Evolutionary conservation across 2,888 invertebrate genomes (phyloP).

Genomic region (Andrena bucephala): DNA sequence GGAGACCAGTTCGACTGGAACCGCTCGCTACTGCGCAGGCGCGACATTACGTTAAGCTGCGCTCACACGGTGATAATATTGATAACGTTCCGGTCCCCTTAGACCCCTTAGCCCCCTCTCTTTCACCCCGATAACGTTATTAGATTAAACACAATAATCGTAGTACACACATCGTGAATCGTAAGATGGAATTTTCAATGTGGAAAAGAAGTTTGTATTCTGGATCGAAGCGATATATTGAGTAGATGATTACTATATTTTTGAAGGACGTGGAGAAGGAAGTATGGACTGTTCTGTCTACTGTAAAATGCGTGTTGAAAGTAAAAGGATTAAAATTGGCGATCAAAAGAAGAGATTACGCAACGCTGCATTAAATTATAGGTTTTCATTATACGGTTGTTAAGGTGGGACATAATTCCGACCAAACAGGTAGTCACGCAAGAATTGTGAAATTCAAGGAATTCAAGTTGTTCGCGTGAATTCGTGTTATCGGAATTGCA

Average conservation of each 20-base stretch:
- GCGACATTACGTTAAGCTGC: constrained; percentile 45
- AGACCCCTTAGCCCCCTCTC: no score
- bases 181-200: no score
- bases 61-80: constrained; percentile 46
- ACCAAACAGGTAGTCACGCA: background rate
- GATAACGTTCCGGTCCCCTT: background rate
- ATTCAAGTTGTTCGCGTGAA: background rate
- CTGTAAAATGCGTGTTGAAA: constrained; percentile 28
- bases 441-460: background rate
- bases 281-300: background rate
- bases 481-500: no score
- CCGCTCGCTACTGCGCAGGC: constrained; percentile 59
- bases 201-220: no score
- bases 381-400: constrained; percentile 1
- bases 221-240: no score
- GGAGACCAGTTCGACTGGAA: constrained; percentile 57
- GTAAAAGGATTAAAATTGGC: constrained; percentile 45
- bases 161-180: no score
- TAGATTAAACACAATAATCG: background rate
- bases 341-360: constrained; percentile 27
- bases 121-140: background rate
- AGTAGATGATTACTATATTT: background rate
- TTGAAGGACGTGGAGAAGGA: background rate
- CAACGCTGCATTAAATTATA: constrained; percentile 38
- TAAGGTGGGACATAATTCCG: constrained; percentile 12